Evolutionary conservation across 2,888 invertebrate species (phyloP).

Genomic region (Synergus itoensis): DNA sequence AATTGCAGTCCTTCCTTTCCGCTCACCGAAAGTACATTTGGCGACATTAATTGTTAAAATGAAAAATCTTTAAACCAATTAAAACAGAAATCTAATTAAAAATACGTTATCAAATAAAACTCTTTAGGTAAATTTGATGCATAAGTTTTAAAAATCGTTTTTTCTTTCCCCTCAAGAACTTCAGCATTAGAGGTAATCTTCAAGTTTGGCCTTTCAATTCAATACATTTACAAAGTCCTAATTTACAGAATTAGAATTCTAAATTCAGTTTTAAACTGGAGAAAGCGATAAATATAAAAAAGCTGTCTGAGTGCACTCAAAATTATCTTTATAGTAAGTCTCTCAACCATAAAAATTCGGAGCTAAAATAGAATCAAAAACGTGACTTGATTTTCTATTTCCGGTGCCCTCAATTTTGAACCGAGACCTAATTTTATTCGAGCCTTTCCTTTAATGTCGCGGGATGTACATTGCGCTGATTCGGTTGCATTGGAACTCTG

Average conservation of each 20-base stretch:
- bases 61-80: not conserved
- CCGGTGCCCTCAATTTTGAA: constrained; percentile 5
- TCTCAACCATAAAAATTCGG: not conserved
- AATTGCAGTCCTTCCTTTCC: not conserved
- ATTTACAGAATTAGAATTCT: too few species aligned
- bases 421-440: not conserved
- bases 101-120: too few species aligned
- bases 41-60: not conserved
- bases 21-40: not conserved
- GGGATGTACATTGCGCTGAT: not conserved
- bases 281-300: not conserved
- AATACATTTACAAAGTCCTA: too few species aligned
- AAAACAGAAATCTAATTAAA: too few species aligned
- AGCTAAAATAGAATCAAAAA: not conserved
- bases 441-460: not conserved
- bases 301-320: not conserved
- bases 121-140: not conserved
- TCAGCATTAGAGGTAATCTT: too few species aligned
- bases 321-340: not conserved
- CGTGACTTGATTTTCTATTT: not conserved
- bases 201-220: too few species aligned
- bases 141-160: too few species aligned
- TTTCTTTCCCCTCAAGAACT: too few species aligned
- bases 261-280: too few species aligned
- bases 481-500: not conserved